Conservation (phyloP, 2,888 invertebrate species). For the Antheraea assamensis region DNA sequence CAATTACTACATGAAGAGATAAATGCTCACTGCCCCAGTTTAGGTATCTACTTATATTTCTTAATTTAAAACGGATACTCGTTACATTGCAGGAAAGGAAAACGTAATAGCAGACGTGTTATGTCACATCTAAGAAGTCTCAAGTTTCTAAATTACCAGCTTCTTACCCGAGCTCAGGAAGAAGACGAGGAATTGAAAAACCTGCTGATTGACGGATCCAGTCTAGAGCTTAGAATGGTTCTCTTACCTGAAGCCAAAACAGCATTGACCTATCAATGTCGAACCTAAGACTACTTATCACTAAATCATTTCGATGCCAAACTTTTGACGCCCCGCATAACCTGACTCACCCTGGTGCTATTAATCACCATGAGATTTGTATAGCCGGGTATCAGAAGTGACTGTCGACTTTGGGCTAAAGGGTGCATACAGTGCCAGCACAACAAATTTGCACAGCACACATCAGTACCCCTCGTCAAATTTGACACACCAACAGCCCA, state of each 20-base stretch:
- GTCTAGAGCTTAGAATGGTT: background rate
- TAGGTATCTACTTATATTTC: slow-evolving; percentile 23
- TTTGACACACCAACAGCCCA: slow-evolving; percentile 18
- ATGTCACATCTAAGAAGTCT: slow-evolving; percentile 35
- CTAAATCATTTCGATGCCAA: background rate
- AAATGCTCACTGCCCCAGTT: slow-evolving; percentile 25
- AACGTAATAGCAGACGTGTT: slow-evolving; percentile 49
- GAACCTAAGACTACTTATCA: background rate
- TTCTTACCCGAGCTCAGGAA: background rate
- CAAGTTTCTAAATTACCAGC: slow-evolving; percentile 1
- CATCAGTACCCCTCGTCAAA: slow-evolving; percentile 6
- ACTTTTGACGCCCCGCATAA: slow-evolving; percentile 15
- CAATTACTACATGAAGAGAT: slow-evolving; percentile 14
- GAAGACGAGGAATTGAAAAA: background rate
- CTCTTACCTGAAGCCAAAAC: background rate
- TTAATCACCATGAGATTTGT: slow-evolving; percentile 18
- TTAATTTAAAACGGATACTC: slow-evolving; percentile 42
- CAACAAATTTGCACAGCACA: slow-evolving; percentile 40
- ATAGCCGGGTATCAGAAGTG: slow-evolving; percentile 39
- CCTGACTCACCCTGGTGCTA: slow-evolving; percentile 19
- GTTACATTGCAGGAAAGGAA: slow-evolving; percentile 43
- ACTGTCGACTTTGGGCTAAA: slow-evolving; percentile 46
- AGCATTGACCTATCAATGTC: slow-evolving; percentile 5
- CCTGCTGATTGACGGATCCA: background rate
- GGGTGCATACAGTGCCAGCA: slow-evolving; percentile 48